phyloP scores from a whole-genome alignment of 2,113 vertebrate species.

The Carlito syrichta region DNA sequence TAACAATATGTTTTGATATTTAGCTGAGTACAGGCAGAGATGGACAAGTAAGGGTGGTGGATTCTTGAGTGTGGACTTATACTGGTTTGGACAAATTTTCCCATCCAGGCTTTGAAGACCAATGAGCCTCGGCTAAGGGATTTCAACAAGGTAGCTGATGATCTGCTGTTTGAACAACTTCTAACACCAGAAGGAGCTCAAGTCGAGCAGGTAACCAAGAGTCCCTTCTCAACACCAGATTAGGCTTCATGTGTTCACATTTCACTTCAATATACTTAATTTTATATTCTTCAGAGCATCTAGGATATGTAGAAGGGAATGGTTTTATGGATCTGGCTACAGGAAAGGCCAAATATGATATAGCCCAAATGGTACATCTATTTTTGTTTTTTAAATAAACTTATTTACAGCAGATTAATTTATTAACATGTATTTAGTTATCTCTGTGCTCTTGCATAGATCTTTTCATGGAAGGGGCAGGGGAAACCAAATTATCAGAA shows the following conservation, averaged over 20 bases:
- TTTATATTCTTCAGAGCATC: not conserved
- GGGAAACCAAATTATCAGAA: not conserved
- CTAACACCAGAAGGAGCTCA: constrained; percentile 72
- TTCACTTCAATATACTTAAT: not conserved
- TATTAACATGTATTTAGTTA: not conserved
- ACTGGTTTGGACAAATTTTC: not conserved
- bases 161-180: constrained; percentile 62
- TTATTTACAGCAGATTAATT: not conserved
- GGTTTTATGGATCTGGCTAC: not conserved
- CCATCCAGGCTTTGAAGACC: constrained; percentile 65
- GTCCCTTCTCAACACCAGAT: not conserved
- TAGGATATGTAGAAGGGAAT: not conserved
- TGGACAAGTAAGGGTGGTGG: not conserved
- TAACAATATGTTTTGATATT: not conserved
- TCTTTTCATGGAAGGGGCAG: not conserved
- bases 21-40: not conserved
- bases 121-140: constrained; percentile 72
- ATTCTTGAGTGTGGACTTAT: not conserved
- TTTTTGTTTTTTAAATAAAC: not conserved
- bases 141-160: constrained; percentile 72
- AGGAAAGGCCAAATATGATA: not conserved
- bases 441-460: not conserved
- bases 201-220: constrained; percentile 49
- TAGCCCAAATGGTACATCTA: not conserved
- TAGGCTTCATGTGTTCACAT: not conserved